Evolutionary conservation across 2,113 vertebrate species (phyloP).

Genomic region (Corythornis cristatus): DNA sequence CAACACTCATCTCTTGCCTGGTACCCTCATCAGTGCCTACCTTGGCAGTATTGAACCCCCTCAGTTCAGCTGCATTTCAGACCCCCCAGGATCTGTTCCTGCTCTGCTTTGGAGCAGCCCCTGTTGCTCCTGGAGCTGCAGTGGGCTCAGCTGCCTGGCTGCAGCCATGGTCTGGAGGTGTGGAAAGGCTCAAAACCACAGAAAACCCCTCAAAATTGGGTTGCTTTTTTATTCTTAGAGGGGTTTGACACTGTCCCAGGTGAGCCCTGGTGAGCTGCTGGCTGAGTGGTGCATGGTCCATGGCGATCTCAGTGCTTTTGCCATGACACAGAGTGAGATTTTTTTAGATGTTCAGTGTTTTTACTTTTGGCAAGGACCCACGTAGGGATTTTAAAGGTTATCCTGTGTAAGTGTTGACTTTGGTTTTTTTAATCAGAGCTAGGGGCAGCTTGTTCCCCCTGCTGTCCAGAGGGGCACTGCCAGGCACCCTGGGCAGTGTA

Average conservation of each 20-base stretch:
- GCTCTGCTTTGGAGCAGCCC: not conserved
- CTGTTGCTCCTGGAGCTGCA: too few relatives aligned
- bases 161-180: not conserved
- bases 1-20: not conserved
- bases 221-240: too few relatives aligned
- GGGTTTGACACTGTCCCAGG: not conserved
- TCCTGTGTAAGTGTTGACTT: not conserved
- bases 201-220: too few relatives aligned
- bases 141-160: not conserved
- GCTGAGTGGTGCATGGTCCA: not conserved
- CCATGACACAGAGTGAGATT: not conserved
- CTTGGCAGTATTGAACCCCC: not conserved
- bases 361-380: not conserved
- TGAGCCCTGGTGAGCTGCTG: not conserved
- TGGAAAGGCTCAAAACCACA: not conserved
- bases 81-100: not conserved
- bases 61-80: not conserved
- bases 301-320: not conserved
- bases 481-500: not conserved
- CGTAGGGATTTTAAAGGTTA: not conserved
- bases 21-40: not conserved
- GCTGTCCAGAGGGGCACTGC: not conserved
- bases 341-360: conserved; percentile 4
- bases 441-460: not conserved
- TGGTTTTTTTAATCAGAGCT: not conserved